phyloP scores from a whole-genome alignment of 2,797 vertebrate species.

The Tympanoctomys barrerae region DNA sequence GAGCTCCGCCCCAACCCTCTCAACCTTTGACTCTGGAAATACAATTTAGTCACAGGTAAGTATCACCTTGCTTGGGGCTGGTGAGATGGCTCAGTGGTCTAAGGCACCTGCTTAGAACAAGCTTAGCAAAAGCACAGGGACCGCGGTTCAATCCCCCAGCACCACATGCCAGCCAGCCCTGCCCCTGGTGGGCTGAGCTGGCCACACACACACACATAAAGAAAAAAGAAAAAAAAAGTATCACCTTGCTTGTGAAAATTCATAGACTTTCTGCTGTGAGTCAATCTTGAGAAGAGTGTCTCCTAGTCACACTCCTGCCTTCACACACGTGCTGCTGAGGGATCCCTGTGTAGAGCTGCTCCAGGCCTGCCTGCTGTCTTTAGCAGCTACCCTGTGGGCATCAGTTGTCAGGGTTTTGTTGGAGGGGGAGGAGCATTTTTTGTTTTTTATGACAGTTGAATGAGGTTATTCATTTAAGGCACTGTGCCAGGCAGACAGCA shows the following conservation, averaged over 20 bases:
- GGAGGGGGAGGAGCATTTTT: background rate
- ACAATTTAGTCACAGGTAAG: background rate
- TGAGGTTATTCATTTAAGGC: background rate
- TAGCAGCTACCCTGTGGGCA: fast-evolving
- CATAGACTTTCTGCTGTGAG: background rate
- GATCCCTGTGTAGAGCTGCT: no score
- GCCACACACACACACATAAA: no score
- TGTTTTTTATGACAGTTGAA: background rate
- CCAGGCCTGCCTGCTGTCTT: background rate
- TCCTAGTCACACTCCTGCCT: background rate
- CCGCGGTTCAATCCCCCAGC: no score
- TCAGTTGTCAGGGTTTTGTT: background rate
- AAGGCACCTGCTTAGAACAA: no score
- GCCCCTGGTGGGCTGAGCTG: no score
- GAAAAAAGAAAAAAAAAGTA: background rate
- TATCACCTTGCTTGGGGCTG: background rate
- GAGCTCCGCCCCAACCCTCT: background rate
- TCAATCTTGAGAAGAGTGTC: background rate
- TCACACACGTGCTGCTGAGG: background rate
- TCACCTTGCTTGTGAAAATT: background rate
- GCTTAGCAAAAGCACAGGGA: no score
- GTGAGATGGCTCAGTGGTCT: no score
- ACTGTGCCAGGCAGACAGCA: background rate
- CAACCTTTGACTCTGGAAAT: background rate
- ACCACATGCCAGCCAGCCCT: no score